Evolutionary conservation across 2,113 vertebrate species (phyloP).

Genomic region (Beaufortia kweichowensis): DNA sequence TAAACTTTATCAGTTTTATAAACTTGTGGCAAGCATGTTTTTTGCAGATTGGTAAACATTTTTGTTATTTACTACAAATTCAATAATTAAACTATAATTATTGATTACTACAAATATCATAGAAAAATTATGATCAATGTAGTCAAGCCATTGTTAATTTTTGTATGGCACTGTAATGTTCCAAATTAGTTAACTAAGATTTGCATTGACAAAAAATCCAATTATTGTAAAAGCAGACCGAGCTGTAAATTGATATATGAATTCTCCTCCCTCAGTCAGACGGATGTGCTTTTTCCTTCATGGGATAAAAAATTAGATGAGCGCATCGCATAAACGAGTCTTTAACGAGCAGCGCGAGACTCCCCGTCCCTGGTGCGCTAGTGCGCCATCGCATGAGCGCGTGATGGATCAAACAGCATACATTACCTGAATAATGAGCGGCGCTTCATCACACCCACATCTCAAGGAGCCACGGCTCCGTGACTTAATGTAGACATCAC

Average conservation of each 20-base stretch:
- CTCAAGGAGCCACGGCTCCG: constrained; percentile 31
- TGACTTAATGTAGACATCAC: constrained; percentile 63
- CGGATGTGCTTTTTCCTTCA: constrained; percentile 73
- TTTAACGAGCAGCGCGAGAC: constrained; percentile 74
- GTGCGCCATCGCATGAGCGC: constrained; percentile 58
- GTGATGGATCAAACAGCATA: constrained; percentile 66
- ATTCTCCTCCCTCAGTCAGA: constrained; percentile 71
- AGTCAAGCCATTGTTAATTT: too few relatives aligned
- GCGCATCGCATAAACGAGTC: constrained; percentile 64
- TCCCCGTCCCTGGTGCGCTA: constrained; percentile 60
- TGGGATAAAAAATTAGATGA: constrained; percentile 55
- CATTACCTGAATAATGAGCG: constrained; percentile 76
- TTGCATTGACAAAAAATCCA: too few relatives aligned
- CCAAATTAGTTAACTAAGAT: too few relatives aligned
- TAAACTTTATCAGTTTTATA: too few relatives aligned
- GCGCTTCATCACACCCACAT: constrained; percentile 50
- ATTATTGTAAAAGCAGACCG: background rate
- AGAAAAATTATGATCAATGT: too few relatives aligned
- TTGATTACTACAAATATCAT: too few relatives aligned
- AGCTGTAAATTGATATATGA: background rate
- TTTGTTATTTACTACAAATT: too few relatives aligned
- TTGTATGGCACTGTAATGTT: too few relatives aligned
- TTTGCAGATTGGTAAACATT: too few relatives aligned
- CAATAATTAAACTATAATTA: too few relatives aligned
- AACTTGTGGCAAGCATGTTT: too few relatives aligned